phyloP scores from a whole-genome alignment of 2,888 invertebrate species.

The Villa cingulata region DNA sequence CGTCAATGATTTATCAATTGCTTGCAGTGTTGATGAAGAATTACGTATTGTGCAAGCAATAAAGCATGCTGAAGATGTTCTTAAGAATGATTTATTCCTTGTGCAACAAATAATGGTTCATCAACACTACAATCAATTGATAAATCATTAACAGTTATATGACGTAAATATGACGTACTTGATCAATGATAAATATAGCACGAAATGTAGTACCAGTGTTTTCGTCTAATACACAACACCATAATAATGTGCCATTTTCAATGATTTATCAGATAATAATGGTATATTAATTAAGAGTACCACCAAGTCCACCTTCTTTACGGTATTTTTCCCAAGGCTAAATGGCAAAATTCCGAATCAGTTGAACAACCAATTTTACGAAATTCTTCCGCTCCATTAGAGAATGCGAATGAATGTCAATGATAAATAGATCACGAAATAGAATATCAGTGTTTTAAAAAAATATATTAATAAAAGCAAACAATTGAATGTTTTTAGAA shows the following conservation, averaged over 20 bases:
- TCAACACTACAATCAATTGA: slow-evolving; percentile 88
- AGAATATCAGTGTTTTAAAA: too few species aligned
- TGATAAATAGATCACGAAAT: too few species aligned
- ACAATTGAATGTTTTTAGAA: too few species aligned
- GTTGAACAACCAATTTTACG: too few species aligned
- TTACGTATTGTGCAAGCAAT: slow-evolving; percentile 91
- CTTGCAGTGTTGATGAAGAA: slow-evolving; percentile 82
- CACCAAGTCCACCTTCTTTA: slow-evolving; percentile 88
- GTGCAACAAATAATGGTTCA: slow-evolving; percentile 85
- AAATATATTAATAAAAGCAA: too few species aligned
- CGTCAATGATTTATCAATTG: slow-evolving; percentile 96
- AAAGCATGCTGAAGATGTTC: slow-evolving; percentile 91
- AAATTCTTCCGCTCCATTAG: slow-evolving; percentile 77
- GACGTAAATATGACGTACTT: slow-evolving; percentile 71
- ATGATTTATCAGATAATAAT: slow-evolving; percentile 82
- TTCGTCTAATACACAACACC: slow-evolving; percentile 84
- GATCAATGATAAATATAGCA: slow-evolving; percentile 92
- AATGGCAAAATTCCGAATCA: slow-evolving; percentile 91
- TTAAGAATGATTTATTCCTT: slow-evolving; percentile 95
- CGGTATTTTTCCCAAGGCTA: slow-evolving; percentile 85
- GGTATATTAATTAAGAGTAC: slow-evolving; percentile 92
- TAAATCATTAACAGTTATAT: too few species aligned
- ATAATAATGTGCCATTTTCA: slow-evolving; percentile 72
- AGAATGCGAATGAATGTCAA: slow-evolving; percentile 73
- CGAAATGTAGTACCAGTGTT: slow-evolving; percentile 86